A percentile compares a stretch with the other conserved stretches of the same genome.
Conservation (phyloP, 2,113 vertebrate species). For the Thinocorus orbignyianus region DNA sequence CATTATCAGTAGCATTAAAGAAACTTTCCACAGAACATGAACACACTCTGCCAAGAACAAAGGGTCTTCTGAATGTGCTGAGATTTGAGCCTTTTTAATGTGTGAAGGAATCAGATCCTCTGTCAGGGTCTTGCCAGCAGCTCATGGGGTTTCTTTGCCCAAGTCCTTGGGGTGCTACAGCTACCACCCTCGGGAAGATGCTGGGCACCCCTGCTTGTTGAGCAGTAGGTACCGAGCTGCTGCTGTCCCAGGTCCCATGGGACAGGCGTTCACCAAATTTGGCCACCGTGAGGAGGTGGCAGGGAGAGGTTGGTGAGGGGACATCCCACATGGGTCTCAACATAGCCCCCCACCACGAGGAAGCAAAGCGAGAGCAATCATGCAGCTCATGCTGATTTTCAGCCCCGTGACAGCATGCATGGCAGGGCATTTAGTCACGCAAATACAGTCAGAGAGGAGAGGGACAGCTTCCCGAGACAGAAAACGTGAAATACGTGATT, state of each 20-base stretch:
- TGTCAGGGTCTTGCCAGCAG: neutral
- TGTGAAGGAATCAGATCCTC: neutral
- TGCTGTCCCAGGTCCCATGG: neutral
- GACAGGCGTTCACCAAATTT: slow-evolving; percentile 23
- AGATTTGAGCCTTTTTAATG: neutral
- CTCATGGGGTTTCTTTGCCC: neutral
- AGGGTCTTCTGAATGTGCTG: neutral
- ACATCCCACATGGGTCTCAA: neutral
- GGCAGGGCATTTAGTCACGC: neutral
- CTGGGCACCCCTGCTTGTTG: neutral
- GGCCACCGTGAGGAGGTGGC: neutral
- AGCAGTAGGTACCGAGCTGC: slow-evolving; percentile 18
- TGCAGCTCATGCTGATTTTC: neutral
- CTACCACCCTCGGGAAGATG: neutral
- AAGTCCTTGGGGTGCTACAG: neutral
- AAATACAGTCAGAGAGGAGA: neutral
- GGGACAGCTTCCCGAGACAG: neutral
- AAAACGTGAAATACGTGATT: neutral
- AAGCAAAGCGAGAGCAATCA: neutral
- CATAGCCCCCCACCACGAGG: neutral
- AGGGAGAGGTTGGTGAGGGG: slow-evolving; percentile 2
- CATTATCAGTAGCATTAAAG: neutral
- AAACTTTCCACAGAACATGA: neutral
- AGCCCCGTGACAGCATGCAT: neutral
- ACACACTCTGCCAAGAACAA: neutral